Conservation (phyloP, 2,113 vertebrate species). For the Pampusana beccarii region DNA sequence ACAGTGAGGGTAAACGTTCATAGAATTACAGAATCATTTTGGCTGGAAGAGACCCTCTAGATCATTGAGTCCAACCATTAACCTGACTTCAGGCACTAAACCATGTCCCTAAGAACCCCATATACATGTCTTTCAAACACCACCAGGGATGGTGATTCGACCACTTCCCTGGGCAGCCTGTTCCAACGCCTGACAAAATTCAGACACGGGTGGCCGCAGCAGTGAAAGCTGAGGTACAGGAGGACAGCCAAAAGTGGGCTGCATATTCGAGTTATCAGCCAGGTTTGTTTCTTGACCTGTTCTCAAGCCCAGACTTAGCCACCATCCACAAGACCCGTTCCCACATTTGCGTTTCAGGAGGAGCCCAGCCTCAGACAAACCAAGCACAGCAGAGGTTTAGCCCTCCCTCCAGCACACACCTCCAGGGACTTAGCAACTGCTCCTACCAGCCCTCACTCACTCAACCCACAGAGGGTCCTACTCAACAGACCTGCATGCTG, state of each 20-base stretch:
- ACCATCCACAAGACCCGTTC: neutral
- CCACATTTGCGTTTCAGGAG: neutral
- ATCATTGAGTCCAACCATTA: too few species aligned
- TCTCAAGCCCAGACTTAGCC: neutral
- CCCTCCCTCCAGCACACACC: neutral
- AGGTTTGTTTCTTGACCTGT: neutral
- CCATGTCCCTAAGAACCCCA: too few species aligned
- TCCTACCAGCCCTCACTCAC: neutral
- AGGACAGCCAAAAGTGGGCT: neutral
- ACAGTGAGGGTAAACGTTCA: neutral
- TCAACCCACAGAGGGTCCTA: neutral
- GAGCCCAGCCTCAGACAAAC: neutral
- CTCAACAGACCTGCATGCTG: neutral
- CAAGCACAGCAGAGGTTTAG: neutral
- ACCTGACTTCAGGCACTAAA: too few species aligned
- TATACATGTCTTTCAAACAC: too few species aligned
- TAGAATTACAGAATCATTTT: too few species aligned
- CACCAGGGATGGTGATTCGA: too few species aligned
- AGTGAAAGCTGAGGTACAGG: neutral
- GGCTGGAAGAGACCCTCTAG: too few species aligned
- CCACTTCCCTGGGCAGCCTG: too few species aligned
- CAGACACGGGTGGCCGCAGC: neutral
- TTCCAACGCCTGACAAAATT: too few species aligned
- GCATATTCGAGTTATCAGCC: neutral
- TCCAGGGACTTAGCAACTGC: neutral